These are phyloP conservation scores for Drosophila ananassae DNA, from an alignment of 1,140 invertebrate genomes.

Conservation along the genomic window DNA sequence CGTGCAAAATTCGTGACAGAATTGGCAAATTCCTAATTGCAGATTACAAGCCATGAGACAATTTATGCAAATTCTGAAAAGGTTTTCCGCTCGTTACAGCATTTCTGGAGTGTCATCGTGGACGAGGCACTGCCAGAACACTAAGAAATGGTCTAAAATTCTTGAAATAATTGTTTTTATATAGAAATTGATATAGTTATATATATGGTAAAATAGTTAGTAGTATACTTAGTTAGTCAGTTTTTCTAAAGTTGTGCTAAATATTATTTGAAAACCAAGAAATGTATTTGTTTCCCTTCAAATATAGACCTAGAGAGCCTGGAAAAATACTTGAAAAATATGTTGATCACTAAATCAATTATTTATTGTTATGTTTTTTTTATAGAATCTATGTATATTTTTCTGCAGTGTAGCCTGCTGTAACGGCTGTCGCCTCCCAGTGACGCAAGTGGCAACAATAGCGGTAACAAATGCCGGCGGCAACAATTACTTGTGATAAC, in stretches of 20 bases:
- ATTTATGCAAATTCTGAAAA: constrained; percentile 54
- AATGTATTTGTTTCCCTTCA: too few species aligned
- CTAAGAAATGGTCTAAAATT: too few species aligned
- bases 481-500: constrained; percentile 74
- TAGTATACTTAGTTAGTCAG: too few species aligned
- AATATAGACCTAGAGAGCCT: too few species aligned
- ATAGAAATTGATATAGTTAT: too few species aligned
- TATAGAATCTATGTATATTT: background rate
- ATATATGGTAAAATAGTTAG: too few species aligned
- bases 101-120: constrained; percentile 1
- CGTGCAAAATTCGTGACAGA: constrained; percentile 69
- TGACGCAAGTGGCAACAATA: constrained; percentile 50
- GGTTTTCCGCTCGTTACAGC: constrained; percentile 33
- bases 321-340: too few species aligned
- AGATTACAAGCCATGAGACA: constrained; percentile 39
- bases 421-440: constrained; percentile 4
- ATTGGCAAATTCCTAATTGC: constrained; percentile 64
- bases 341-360: too few species aligned
- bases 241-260: too few species aligned
- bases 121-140: background rate
- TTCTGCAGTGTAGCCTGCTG: constrained; percentile 10
- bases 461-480: constrained; percentile 28
- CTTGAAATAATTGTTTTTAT: too few species aligned
- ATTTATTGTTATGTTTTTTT: background rate
- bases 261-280: too few species aligned